A percentile compares a stretch with the other conserved stretches of the same genome.
Conservation (phyloP, 2,888 invertebrate genomes). For the Hirtodrosophila duncani region DNA sequence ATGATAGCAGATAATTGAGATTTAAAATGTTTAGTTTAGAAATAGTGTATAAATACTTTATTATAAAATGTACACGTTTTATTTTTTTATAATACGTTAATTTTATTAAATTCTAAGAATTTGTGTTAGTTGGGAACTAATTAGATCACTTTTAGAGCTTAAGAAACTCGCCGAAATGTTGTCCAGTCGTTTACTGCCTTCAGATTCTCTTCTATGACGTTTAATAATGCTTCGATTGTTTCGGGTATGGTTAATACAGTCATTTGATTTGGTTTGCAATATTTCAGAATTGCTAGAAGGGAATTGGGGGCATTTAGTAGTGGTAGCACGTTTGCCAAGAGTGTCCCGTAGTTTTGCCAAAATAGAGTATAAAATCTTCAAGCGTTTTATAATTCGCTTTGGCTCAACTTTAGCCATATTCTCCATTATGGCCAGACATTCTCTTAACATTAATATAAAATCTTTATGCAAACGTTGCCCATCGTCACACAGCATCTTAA, state of each 20-base stretch:
- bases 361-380: conserved; percentile 75
- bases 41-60: too few relatives aligned
- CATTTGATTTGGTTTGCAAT: too few relatives aligned
- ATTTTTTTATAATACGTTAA: not conserved
- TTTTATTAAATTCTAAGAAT: conserved; percentile 29
- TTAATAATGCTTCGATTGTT: too few relatives aligned
- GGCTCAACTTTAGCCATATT: conserved; percentile 57
- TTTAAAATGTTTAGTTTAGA: too few relatives aligned
- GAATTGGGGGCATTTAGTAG: too few relatives aligned
- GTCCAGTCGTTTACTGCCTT: not conserved
- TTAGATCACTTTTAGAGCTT: conserved; percentile 21
- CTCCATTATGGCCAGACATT: conserved; percentile 73
- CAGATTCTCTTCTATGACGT: too few relatives aligned
- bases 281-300: too few relatives aligned
- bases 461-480: conserved; percentile 54
- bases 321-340: conserved; percentile 26
- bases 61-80: too few relatives aligned
- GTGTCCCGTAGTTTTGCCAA: conserved; percentile 65
- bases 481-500: conserved; percentile 42
- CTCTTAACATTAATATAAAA: conserved; percentile 68
- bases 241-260: conserved; percentile 8
- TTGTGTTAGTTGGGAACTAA: conserved; percentile 45
- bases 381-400: conserved; percentile 71
- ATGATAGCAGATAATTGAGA: too few relatives aligned
- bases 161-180: not conserved